Evolutionary conservation across 2,888 invertebrate species (phyloP).

Genomic region (Brenthis hecate): DNA sequence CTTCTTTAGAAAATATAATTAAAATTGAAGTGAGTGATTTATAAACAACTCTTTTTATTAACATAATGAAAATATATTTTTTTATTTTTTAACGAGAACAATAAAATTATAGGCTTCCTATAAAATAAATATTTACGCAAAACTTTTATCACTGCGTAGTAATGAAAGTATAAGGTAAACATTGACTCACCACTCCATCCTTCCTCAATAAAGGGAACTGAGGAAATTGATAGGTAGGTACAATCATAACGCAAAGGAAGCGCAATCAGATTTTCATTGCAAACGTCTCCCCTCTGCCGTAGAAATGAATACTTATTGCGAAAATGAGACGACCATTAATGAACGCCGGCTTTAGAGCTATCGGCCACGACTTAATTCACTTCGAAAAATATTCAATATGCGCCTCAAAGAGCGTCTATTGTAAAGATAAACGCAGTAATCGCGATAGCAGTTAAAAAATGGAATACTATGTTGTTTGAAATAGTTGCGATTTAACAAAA

Average conservation of each 20-base stretch:
- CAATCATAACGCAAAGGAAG: slow-evolving; percentile 76
- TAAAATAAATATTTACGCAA: slow-evolving; percentile 11
- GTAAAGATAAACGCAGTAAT: slow-evolving; percentile 8
- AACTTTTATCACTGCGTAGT: slow-evolving; percentile 15
- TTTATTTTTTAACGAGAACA: slow-evolving; percentile 2
- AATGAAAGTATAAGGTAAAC: slow-evolving; percentile 26
- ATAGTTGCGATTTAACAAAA: background rate
- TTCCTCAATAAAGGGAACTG: slow-evolving; percentile 58
- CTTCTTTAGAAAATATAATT: no score
- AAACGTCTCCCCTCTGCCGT: slow-evolving; percentile 46
- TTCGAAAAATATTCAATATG: slow-evolving; percentile 77
- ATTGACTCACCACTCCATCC: slow-evolving; percentile 34
- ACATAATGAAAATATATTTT: background rate
- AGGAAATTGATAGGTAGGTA: slow-evolving; percentile 70
- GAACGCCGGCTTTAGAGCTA: slow-evolving; percentile 65
- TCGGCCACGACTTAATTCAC: slow-evolving; percentile 70
- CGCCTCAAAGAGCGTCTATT: slow-evolving; percentile 50
- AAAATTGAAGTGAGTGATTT: no score
- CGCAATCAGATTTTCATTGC: slow-evolving; percentile 78
- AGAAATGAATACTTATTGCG: slow-evolving; percentile 80
- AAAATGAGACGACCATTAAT: slow-evolving; percentile 74
- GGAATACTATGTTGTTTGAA: background rate
- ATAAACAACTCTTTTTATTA: background rate
- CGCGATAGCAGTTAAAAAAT: background rate
- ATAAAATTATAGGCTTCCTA: slow-evolving; percentile 10